Evolutionary conservation across 1,140 invertebrate genomes (phyloP).

Genomic region (Bilobella aurantiaca): DNA sequence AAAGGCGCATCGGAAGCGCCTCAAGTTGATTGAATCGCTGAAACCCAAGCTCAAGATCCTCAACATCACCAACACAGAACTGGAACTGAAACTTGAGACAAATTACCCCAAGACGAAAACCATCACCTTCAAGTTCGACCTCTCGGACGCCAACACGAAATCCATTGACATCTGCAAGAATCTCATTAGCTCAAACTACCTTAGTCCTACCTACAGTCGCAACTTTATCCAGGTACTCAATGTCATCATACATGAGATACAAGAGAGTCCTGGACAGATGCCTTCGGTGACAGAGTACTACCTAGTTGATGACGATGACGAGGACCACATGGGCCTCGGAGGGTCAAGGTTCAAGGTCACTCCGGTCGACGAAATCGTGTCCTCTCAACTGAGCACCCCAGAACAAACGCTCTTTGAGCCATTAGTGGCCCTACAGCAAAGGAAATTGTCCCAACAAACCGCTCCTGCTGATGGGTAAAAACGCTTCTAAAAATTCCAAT

Average conservation of each 20-base stretch:
- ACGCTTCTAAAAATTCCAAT: background rate
- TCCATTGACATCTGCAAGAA: conserved; percentile 3
- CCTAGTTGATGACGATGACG: background rate
- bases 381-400: background rate
- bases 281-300: background rate
- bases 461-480: background rate
- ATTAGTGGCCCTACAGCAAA: background rate
- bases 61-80: background rate
- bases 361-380: background rate
- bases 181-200: background rate
- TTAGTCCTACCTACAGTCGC: background rate
- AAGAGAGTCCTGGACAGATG: background rate
- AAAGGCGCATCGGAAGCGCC: background rate
- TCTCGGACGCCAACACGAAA: background rate
- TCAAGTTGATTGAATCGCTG: conserved; percentile 3
- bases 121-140: background rate
- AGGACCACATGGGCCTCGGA: background rate
- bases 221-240: background rate
- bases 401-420: background rate
- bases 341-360: conserved; percentile 1
- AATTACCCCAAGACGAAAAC: background rate
- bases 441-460: background rate
- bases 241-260: background rate
- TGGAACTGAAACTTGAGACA: background rate
- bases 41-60: background rate